Percentiles rank a stretch among this genome's conserved stretches.
Evolutionary conservation across 2,113 vertebrate genomes (phyloP).

Genomic region (Xiphias gladius): DNA sequence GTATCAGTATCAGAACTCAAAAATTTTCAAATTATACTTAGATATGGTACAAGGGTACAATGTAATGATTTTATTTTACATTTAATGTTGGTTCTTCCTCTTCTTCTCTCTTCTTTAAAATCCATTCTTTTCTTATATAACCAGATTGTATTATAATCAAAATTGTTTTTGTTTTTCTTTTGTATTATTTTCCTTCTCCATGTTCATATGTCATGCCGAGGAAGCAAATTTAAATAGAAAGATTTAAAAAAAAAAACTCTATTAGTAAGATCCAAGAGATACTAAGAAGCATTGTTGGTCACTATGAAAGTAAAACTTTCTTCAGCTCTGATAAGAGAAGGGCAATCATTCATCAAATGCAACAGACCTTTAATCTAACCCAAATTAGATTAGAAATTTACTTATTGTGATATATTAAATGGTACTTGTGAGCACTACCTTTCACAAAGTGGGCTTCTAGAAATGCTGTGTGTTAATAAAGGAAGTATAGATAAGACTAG

Average conservation of each 20-base stretch:
- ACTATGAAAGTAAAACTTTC: background rate
- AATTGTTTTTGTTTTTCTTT: too few species aligned
- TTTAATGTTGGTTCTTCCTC: background rate
- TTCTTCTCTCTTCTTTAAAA: background rate
- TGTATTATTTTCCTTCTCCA: background rate
- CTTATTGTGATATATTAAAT: too few species aligned
- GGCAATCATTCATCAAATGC: background rate
- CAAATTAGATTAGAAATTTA: too few species aligned
- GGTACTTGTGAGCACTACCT: background rate
- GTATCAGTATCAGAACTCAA: background rate
- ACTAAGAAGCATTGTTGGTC: background rate
- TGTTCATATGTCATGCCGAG: background rate
- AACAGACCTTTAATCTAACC: background rate
- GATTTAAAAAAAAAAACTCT: too few species aligned
- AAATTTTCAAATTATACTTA: background rate
- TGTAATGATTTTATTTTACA: background rate
- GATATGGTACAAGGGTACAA: background rate
- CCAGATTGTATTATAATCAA: background rate
- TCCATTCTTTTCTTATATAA: background rate
- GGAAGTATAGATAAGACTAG: background rate
- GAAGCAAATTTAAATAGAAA: background rate
- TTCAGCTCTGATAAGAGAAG: background rate
- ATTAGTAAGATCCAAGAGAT: background rate
- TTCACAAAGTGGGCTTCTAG: background rate
- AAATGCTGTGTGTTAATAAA: too few species aligned